phyloP scores from a whole-genome alignment of 2,113 vertebrate genomes.

The Brachirus orientalis region DNA sequence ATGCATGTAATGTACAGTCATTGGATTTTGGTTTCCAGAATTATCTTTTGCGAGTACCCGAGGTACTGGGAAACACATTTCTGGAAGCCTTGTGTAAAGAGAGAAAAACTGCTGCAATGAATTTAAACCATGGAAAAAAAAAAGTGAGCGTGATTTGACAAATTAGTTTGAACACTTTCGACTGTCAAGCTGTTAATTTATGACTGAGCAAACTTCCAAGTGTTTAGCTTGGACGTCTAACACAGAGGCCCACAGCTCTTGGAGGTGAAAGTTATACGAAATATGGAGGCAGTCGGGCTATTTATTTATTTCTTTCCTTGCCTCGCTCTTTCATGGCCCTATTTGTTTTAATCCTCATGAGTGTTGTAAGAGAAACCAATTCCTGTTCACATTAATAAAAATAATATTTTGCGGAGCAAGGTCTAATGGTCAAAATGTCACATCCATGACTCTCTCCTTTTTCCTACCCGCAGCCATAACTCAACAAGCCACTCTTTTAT shows the following conservation, averaged over 20 bases:
- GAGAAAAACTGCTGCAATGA: conserved; percentile 74
- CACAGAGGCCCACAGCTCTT: conserved; percentile 78
- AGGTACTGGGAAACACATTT: conserved; percentile 52
- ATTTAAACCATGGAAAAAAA: conserved; percentile 69
- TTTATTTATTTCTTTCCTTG: conserved; percentile 81
- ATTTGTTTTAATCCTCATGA: conserved; percentile 84
- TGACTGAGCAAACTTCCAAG: conserved; percentile 81
- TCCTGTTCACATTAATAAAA: conserved; percentile 86
- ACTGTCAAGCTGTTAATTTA: conserved; percentile 85
- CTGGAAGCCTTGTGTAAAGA: conserved; percentile 57
- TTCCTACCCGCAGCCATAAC: conserved; percentile 66
- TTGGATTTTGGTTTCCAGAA: conserved; percentile 57
- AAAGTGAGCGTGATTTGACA: conserved; percentile 76
- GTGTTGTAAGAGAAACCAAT: conserved; percentile 81
- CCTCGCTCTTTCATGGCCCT: conserved; percentile 75
- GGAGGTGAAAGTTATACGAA: conserved; percentile 80
- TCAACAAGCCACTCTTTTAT: conserved; percentile 79
- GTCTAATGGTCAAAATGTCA: conserved; percentile 83
- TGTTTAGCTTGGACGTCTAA: conserved; percentile 84
- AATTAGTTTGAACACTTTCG: conserved; percentile 85
- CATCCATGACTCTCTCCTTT: conserved; percentile 69
- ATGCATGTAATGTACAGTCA: conserved; percentile 40
- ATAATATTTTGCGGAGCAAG: conserved; percentile 83
- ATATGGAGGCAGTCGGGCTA: conserved; percentile 77
- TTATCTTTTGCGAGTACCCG: conserved; percentile 36